Evolutionary conservation across 1,140 invertebrate species (phyloP).

Genomic region (Drosophila chauvacae): DNA sequence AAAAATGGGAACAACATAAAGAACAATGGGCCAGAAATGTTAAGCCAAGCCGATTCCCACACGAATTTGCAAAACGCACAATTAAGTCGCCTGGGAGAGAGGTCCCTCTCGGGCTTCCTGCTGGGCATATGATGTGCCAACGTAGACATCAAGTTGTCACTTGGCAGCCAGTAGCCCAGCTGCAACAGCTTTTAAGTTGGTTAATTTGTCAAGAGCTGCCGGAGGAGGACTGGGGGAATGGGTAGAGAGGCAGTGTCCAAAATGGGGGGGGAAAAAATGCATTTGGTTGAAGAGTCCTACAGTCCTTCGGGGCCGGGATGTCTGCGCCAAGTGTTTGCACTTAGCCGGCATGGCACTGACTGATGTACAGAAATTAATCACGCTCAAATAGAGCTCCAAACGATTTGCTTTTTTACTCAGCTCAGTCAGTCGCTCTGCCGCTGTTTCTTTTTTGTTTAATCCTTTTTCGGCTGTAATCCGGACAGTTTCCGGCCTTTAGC

Average conservation of each 20-base stretch:
- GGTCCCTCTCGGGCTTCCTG: conserved; percentile 50
- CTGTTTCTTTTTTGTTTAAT: conserved; percentile 1
- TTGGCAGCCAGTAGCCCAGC: conserved; percentile 36
- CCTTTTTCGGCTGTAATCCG: conserved; percentile 51
- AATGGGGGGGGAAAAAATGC: conserved; percentile 34
- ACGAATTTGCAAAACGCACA: conserved; percentile 68
- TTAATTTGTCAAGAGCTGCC: conserved; percentile 66
- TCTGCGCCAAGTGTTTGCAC: conserved; percentile 61
- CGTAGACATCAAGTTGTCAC: conserved; percentile 74
- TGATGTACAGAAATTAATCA: conserved; percentile 76
- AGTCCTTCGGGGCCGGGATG: conserved; percentile 9
- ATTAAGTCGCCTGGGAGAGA: conserved; percentile 68
- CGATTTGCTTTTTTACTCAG: conserved; percentile 10
- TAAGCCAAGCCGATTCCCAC: conserved; percentile 45
- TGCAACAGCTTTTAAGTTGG: conserved; percentile 59
- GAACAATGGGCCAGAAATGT: conserved; percentile 1
- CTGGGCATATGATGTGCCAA: conserved; percentile 45
- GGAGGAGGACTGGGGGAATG: not conserved
- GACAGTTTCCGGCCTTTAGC: conserved; percentile 62
- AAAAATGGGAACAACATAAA: conserved; percentile 16
- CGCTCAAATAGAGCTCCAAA: conserved; percentile 74
- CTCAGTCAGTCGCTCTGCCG: not conserved
- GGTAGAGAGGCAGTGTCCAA: not conserved
- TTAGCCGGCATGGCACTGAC: conserved; percentile 56
- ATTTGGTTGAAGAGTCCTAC: conserved; percentile 42